Evolutionary conservation across 2,113 vertebrate genomes (phyloP).

Genomic region (Alligator sinensis): DNA sequence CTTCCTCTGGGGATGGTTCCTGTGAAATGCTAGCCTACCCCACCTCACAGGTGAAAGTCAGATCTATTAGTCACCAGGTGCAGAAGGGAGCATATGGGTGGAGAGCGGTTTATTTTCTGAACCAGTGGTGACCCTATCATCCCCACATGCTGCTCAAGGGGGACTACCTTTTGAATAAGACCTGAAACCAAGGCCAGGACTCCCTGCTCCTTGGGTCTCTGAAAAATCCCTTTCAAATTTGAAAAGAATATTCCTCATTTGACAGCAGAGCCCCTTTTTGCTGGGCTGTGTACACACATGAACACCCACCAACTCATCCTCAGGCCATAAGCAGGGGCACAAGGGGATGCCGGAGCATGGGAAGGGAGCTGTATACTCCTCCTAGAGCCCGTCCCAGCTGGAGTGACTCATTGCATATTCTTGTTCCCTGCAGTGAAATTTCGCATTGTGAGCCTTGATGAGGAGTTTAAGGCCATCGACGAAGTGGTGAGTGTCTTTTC

Average conservation of each 20-base stretch:
- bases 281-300: background rate
- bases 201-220: background rate
- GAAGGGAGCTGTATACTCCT: background rate
- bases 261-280: background rate
- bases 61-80: background rate
- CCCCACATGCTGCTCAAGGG: background rate
- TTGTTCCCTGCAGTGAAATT: slow-evolving; percentile 52
- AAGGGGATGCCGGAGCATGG: background rate
- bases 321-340: background rate
- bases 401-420: background rate
- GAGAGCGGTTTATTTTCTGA: background rate
- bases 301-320: too few species aligned
- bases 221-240: background rate
- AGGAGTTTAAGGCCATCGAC: slow-evolving; percentile 51
- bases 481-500: slow-evolving; percentile 31
- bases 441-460: slow-evolving; percentile 44
- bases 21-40: background rate
- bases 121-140: background rate
- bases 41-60: background rate
- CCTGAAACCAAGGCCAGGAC: background rate
- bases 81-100: background rate
- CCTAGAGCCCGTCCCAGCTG: background rate
- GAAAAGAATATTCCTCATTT: background rate
- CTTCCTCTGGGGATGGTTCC: background rate
- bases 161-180: background rate